Conservation (phyloP, 1,140 invertebrate genomes). For the Rhopalosiphum padi region DNA sequence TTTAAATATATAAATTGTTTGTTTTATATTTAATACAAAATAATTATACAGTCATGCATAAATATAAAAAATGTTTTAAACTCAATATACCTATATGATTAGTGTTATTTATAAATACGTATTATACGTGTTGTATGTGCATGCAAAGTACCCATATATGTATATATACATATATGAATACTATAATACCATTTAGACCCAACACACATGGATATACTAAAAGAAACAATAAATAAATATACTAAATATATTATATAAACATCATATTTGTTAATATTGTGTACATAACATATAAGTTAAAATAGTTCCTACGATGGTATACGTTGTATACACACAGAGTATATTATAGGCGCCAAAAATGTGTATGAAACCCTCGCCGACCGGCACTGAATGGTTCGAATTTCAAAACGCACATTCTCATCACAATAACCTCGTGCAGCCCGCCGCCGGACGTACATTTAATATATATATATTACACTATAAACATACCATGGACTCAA, state of each 20-base stretch:
- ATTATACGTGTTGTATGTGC: neutral
- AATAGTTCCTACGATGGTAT: neutral
- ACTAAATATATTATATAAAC: neutral
- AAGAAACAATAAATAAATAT: neutral
- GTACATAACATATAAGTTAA: neutral
- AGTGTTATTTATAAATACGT: too few relatives aligned
- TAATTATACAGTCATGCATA: too few relatives aligned
- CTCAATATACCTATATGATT: too few relatives aligned
- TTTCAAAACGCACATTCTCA: constrained; percentile 27
- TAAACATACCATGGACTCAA: constrained; percentile 23
- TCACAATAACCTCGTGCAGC: neutral
- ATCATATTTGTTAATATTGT: neutral
- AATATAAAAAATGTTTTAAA: too few relatives aligned
- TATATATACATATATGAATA: neutral
- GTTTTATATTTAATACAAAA: too few relatives aligned
- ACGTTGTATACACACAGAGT: neutral
- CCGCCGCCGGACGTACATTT: neutral
- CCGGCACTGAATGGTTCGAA: neutral
- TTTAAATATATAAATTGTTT: too few relatives aligned
- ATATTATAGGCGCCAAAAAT: constrained; percentile 41
- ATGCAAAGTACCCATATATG: neutral
- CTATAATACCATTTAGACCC: neutral
- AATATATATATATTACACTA: neutral
- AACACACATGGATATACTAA: neutral
- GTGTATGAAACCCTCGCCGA: neutral